Conservation (phyloP, 2,113 vertebrate genomes). For the Baryphthengus martii region DNA sequence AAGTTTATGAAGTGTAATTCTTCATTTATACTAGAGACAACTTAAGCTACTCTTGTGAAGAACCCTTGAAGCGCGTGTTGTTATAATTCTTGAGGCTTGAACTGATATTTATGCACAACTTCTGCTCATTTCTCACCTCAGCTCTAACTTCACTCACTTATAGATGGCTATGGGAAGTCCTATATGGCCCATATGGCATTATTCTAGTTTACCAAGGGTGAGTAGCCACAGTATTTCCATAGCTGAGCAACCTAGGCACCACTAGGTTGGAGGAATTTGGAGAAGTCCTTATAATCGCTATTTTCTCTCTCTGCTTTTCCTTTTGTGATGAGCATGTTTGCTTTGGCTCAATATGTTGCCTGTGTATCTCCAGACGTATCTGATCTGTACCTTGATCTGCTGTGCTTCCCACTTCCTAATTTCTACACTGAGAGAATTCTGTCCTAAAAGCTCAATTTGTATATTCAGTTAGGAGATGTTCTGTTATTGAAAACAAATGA, state of each 20-base stretch:
- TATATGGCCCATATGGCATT: neutral
- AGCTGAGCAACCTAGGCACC: neutral
- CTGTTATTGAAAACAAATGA: conserved; percentile 1
- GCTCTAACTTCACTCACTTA: neutral
- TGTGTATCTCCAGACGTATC: neutral
- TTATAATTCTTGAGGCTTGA: neutral
- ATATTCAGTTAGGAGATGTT: neutral
- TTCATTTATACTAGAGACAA: neutral
- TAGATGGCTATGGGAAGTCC: neutral
- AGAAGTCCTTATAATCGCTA: neutral
- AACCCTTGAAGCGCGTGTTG: neutral
- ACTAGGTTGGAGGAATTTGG: neutral
- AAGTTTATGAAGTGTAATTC: neutral
- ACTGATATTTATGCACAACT: neutral
- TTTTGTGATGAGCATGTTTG: neutral
- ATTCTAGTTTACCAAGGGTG: neutral
- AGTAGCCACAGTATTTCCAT: neutral
- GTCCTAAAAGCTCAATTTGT: neutral
- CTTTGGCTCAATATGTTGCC: neutral
- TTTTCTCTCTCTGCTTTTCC: neutral
- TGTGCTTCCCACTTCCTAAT: neutral
- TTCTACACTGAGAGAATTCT: neutral
- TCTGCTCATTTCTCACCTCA: neutral
- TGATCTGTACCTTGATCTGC: neutral
- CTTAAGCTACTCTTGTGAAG: neutral